Conservation (phyloP, 2,888 invertebrate genomes). For the Germaria angustata region DNA sequence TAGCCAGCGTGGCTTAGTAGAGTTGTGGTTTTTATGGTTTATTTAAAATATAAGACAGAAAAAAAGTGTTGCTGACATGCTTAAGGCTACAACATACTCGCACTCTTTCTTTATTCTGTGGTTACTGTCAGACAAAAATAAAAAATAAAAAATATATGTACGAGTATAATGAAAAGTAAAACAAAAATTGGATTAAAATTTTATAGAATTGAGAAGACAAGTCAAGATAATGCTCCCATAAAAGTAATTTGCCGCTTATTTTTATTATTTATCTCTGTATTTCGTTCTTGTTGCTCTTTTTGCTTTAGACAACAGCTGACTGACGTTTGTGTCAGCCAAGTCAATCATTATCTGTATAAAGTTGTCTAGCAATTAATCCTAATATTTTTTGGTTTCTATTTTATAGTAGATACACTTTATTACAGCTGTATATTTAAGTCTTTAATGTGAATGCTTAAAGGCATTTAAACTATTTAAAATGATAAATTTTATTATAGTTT, state of each 20-base stretch:
- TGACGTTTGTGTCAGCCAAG: constrained; percentile 50
- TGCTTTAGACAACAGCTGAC: constrained; percentile 12
- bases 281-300: not conserved
- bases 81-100: constrained; percentile 48
- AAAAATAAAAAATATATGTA: no score
- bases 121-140: constrained; percentile 53
- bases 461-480: constrained; percentile 32
- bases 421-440: constrained; percentile 4
- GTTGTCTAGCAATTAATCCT: constrained; percentile 57
- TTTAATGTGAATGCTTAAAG: constrained; percentile 23
- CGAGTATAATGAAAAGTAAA: constrained; percentile 17
- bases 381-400: constrained; percentile 18
- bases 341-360: constrained; percentile 62
- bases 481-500: constrained; percentile 52
- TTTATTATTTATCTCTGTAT: constrained; percentile 38
- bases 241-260: constrained; percentile 63
- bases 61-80: constrained; percentile 58
- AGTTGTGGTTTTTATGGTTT: constrained; percentile 43
- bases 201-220: constrained; percentile 56
- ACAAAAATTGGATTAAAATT: constrained; percentile 55
- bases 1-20: not conserved
- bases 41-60: not conserved
- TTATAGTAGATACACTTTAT: not conserved
- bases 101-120: constrained; percentile 11
- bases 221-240: constrained; percentile 49